Conservation (phyloP, 2,113 vertebrate genomes). For the Dipodomys ordii region DNA sequence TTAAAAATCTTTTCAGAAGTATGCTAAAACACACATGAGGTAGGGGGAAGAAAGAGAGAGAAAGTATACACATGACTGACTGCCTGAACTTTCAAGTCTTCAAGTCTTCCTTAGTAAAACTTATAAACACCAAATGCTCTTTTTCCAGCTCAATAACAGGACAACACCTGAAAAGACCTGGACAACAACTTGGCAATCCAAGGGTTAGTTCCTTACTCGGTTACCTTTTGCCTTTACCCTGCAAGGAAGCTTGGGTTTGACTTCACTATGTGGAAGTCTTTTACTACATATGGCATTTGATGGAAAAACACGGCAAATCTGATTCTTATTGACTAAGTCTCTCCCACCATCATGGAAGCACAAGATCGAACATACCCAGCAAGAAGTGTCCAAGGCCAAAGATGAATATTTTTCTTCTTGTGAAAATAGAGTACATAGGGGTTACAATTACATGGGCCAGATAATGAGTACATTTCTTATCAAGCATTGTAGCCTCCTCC, state of each 20-base stretch:
- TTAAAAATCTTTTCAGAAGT: not conserved
- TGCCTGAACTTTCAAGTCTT: not conserved
- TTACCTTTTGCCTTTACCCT: constrained; percentile 44
- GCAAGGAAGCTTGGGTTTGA: constrained; percentile 33
- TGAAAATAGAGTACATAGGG: no score
- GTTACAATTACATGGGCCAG: no score
- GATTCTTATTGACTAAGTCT: constrained; percentile 9
- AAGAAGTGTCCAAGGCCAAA: not conserved
- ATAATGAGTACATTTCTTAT: no score
- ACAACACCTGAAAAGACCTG: constrained; percentile 42
- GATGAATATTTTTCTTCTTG: not conserved
- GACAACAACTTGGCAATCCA: constrained; percentile 32
- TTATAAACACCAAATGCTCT: constrained; percentile 50
- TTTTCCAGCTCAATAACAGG: constrained; percentile 31
- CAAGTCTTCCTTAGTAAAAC: constrained; percentile 22
- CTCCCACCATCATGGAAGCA: not conserved
- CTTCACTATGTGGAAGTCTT: not conserved
- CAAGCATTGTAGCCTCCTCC: no score
- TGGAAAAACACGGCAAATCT: constrained; percentile 2
- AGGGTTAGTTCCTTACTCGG: not conserved
- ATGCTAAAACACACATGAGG: no score
- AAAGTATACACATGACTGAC: no score
- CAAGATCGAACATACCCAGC: not conserved
- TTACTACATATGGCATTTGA: constrained; percentile 14
- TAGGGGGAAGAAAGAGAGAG: no score